Evolutionary conservation across 2,888 invertebrate genomes (phyloP).

Genomic region (Cistogaster globosa): DNA sequence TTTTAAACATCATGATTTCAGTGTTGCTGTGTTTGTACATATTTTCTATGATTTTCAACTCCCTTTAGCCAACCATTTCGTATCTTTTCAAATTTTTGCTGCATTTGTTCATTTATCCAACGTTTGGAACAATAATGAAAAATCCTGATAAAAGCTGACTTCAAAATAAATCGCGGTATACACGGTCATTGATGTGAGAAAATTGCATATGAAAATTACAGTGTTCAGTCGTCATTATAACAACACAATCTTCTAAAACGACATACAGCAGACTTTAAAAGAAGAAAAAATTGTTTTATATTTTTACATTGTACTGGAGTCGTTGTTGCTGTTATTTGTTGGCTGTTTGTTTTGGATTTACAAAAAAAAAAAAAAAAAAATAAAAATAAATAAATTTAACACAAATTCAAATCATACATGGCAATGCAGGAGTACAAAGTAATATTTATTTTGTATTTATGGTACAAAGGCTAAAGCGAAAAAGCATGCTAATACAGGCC

Average conservation of each 20-base stretch:
- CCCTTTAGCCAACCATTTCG: not conserved
- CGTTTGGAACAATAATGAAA: conserved; percentile 55
- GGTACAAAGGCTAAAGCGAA: not conserved
- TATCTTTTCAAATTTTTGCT: conserved; percentile 23
- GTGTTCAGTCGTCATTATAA: conserved; percentile 65
- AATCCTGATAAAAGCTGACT: conserved; percentile 65
- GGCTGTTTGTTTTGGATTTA: conserved; percentile 8
- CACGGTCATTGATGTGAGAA: conserved; percentile 69
- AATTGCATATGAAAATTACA: conserved; percentile 67
- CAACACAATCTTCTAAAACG: conserved; percentile 60
- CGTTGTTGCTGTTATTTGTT: conserved; percentile 17
- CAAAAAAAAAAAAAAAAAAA: conserved; percentile 1
- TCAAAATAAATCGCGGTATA: conserved; percentile 65
- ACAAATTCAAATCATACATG: conserved; percentile 50
- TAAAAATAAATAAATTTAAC: conserved; percentile 5
- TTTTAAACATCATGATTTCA: conserved; percentile 55
- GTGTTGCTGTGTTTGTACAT: conserved; percentile 1
- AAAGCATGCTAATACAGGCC: not conserved
- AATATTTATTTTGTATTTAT: conserved; percentile 1
- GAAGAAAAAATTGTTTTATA: too few relatives aligned
- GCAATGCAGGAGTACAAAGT: conserved; percentile 23
- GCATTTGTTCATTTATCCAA: conserved; percentile 23
- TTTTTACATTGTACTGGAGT: too few relatives aligned
- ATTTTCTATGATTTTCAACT: conserved; percentile 22
- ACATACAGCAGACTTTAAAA: conserved; percentile 20